Base-by-base conservation (phyloP, 2,888 invertebrate genomes). In the Embidobia sp. region DNA sequence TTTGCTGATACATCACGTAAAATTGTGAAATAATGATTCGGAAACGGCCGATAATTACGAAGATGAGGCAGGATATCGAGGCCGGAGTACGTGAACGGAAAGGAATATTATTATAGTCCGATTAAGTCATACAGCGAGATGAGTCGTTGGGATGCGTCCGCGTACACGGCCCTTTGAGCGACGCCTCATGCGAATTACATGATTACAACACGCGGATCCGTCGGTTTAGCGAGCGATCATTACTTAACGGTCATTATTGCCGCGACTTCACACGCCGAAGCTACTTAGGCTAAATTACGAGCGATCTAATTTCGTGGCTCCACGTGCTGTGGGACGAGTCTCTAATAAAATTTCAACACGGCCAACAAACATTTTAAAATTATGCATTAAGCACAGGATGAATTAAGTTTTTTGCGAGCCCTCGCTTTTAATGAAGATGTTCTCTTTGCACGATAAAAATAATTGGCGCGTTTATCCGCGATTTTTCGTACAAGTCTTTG, bases 171-270 rank as follows among this genome's bases (percentile, higher is more conserved):
- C 74, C 70, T 72, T 70, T 67, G 79, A 77, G 78, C 79, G 75
- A 66, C 66, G 70, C 48, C 63, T 73, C 81, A 80, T 76, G 83
- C 77, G 83, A 84, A 86, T 85, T 82, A 85, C 85, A 80, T 85
- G 85, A 86, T 87, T 85, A 84, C 82, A 84, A 81, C 81, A 81
- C 78, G 61, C 77, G 76, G 59, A 59, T 73, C 80, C 77, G 80
- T 79, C 79, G 53, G 70, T 81, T 83, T 81, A 84, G 82, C 74
- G 81, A 66, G 78, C 69, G 79, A 82, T 87, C 86, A 84, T 86
- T 86, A 86, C 84, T 87, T 87, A 85, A 82, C 80, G 80, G 80
- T 85, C 86, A 84, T 87, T 86, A 88, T 86, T 84, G 82, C 83
- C 84, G 83, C 85, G 85, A 88, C 85, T 86, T 86, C 82, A 80